Percentiles rank a stretch among this genome's conserved stretches.
These are phyloP conservation scores for Pollimyrus isidori DNA, from an alignment of 2,113 vertebrate species.

Conservation along the genomic window DNA sequence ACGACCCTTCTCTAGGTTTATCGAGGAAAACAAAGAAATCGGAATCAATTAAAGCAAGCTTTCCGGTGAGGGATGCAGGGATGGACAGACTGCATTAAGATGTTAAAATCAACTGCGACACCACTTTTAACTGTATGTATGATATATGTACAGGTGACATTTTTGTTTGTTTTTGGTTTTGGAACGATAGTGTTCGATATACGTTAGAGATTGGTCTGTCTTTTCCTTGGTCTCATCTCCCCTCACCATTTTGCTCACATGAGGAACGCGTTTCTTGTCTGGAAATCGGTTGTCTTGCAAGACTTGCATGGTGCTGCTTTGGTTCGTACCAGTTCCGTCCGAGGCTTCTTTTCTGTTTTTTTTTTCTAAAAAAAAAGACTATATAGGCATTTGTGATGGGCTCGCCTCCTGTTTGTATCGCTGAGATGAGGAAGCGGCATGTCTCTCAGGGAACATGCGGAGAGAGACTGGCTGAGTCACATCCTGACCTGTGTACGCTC, in stretches of 20 bases:
- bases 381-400: slow-evolving; percentile 56
- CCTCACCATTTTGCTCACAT: slow-evolving; percentile 63
- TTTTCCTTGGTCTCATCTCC: slow-evolving; percentile 58
- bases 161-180: slow-evolving; percentile 60
- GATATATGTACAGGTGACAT: slow-evolving; percentile 65
- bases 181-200: slow-evolving; percentile 68
- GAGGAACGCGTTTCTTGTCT: slow-evolving; percentile 71
- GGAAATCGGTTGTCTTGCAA: slow-evolving; percentile 76
- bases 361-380: slow-evolving; percentile 32
- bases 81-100: slow-evolving; percentile 40
- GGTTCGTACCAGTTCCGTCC: slow-evolving; percentile 67
- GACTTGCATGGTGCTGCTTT: slow-evolving; percentile 75
- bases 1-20: slow-evolving; percentile 89
- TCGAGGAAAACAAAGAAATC: slow-evolving; percentile 98
- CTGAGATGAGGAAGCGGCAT: slow-evolving; percentile 42
- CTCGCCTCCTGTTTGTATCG: slow-evolving; percentile 49
- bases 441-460: slow-evolving; percentile 31
- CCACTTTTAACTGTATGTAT: slow-evolving; percentile 62
- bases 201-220: slow-evolving; percentile 64
- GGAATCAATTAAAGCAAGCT: slow-evolving; percentile 80
- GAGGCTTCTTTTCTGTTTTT: slow-evolving; percentile 46
- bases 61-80: slow-evolving; percentile 40
- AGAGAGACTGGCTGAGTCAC: slow-evolving; percentile 47
- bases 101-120: slow-evolving; percentile 61
- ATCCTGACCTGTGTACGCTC: slow-evolving; percentile 46